phyloP scores from a whole-genome alignment of 2,113 vertebrate species.

The Xenopus laevis region DNA sequence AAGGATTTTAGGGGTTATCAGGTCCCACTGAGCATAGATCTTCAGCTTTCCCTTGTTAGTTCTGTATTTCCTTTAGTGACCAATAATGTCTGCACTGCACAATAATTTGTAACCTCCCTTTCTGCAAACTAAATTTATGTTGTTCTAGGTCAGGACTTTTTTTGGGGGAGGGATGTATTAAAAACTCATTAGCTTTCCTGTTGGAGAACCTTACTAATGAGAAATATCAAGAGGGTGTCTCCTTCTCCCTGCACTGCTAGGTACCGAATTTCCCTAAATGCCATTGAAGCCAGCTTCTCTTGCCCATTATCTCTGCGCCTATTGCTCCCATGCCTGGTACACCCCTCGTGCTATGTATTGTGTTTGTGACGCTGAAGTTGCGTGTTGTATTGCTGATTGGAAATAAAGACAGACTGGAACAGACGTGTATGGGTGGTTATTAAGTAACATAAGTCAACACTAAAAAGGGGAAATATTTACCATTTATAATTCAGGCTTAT shows the following conservation, averaged over 20 bases:
- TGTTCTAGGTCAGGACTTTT: neutral
- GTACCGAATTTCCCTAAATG: conserved; percentile 10
- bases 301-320: conserved; percentile 3
- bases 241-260: conserved; percentile 26
- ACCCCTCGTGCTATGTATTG: conserved; percentile 41
- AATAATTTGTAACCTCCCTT: conserved; percentile 8
- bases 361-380: conserved; percentile 43
- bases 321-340: conserved; percentile 34
- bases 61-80: conserved; percentile 35
- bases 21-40: neutral
- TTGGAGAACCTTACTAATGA: neutral
- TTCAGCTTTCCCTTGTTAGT: conserved; percentile 28
- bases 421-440: neutral
- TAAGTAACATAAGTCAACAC: too few species aligned
- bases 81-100: conserved; percentile 25
- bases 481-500: too few species aligned
- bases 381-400: conserved; percentile 39
- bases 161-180: neutral
- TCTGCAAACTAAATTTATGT: conserved; percentile 4
- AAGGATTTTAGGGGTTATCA: neutral
- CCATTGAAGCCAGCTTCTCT: conserved; percentile 28
- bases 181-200: neutral
- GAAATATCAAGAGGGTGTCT: neutral
- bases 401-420: conserved; percentile 45
- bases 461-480: too few species aligned